Evolutionary conservation across 2,113 vertebrate species (phyloP).

Genomic region (Brachyhypopomus gauderio): DNA sequence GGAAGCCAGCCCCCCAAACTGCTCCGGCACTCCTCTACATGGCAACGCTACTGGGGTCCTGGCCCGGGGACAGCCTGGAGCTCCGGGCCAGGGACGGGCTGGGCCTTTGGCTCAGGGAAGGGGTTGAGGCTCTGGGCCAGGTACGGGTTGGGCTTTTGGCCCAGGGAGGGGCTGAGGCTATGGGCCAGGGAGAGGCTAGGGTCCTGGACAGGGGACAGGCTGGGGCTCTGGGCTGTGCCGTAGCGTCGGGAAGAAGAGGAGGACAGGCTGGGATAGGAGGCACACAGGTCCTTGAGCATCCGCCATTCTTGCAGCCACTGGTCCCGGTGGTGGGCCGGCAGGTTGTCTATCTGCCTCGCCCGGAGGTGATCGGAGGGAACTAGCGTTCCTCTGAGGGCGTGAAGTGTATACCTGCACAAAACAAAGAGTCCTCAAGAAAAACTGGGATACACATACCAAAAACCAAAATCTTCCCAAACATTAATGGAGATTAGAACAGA

Average conservation of each 20-base stretch:
- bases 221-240: constrained; percentile 33
- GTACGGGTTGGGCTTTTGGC: too few species aligned
- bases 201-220: constrained; percentile 10
- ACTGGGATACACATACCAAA: not conserved
- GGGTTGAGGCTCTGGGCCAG: too few species aligned
- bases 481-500: not conserved
- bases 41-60: not conserved
- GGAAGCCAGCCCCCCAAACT: constrained; percentile 3
- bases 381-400: constrained; percentile 80
- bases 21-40: not conserved
- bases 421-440: not conserved
- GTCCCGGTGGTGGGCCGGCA: constrained; percentile 70
- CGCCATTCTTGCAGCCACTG: constrained; percentile 80
- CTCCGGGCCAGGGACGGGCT: too few species aligned
- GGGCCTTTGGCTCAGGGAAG: too few species aligned
- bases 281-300: constrained; percentile 58
- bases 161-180: too few species aligned
- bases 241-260: constrained; percentile 52
- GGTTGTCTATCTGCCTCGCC: constrained; percentile 81
- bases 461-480: not conserved
- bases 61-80: not conserved
- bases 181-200: too few species aligned
- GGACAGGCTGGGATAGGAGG: constrained; percentile 54
- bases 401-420: constrained; percentile 80
- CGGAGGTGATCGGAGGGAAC: constrained; percentile 72